Percentiles rank a stretch among this genome's conserved stretches.
These are phyloP conservation scores for Cryptoblepharus egeriae DNA, from an alignment of 2,797 vertebrate species.

Conservation along the genomic window DNA sequence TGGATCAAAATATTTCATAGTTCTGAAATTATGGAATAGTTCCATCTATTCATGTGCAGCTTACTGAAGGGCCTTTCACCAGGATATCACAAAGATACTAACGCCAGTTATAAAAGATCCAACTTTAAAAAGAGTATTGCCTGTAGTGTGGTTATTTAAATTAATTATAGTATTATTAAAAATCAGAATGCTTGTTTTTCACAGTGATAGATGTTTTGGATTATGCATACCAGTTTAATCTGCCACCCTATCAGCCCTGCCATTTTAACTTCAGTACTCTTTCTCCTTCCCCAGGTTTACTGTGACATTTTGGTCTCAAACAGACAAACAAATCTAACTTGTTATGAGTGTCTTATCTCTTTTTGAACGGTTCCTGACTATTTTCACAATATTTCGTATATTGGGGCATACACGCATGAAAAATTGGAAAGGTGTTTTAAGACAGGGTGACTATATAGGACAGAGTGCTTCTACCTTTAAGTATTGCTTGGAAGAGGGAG, in stretches of 20 bases:
- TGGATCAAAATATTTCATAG: not conserved
- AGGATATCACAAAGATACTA: constrained; percentile 56
- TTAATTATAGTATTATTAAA: constrained; percentile 52
- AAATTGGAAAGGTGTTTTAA: not conserved
- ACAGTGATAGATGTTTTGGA: not conserved
- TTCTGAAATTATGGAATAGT: not conserved
- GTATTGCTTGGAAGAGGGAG: no score
- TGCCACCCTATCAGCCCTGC: not conserved
- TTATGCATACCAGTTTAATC: not conserved
- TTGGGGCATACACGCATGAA: not conserved
- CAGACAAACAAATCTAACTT: not conserved
- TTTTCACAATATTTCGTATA: not conserved
- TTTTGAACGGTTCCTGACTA: constrained; percentile 12
- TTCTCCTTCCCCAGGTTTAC: not conserved
- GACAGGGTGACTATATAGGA: no score
- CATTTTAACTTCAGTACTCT: not conserved
- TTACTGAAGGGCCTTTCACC: constrained; percentile 57
- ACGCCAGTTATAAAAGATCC: constrained; percentile 35
- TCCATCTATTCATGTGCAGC: constrained; percentile 13
- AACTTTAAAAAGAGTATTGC: constrained; percentile 44
- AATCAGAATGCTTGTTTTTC: constrained; percentile 3
- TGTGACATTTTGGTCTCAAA: constrained; percentile 14
- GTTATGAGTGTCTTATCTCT: constrained; percentile 16
- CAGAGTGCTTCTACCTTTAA: no score
- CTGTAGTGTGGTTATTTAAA: constrained; percentile 32